A percentile compares a stretch with the other conserved stretches of the same genome.
phyloP scores from a whole-genome alignment of 2,113 vertebrate genomes.

The Phoenicopterus ruber region DNA sequence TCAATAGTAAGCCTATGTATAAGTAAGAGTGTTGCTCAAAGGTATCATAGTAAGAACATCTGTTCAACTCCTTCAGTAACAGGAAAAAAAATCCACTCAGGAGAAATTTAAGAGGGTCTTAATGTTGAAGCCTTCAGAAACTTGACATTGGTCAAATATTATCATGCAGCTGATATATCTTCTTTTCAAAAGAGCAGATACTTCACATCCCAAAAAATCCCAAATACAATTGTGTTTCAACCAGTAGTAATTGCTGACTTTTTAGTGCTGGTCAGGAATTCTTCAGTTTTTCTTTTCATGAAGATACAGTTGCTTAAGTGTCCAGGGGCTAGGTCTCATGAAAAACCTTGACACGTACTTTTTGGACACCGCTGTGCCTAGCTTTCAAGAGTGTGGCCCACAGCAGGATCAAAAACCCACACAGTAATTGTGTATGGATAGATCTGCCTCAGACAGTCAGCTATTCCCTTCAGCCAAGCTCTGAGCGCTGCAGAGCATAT shows the following conservation, averaged over 20 bases:
- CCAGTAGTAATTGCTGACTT: background rate
- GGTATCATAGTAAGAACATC: background rate
- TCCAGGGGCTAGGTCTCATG: background rate
- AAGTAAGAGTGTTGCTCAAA: background rate
- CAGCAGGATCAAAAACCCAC: background rate
- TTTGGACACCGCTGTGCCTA: background rate
- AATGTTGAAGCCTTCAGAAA: background rate
- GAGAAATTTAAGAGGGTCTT: background rate
- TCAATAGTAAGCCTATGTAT: background rate
- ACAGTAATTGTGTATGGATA: background rate
- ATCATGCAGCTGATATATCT: background rate
- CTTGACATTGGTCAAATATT: background rate
- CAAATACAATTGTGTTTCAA: background rate
- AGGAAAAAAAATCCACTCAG: background rate
- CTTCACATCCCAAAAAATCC: rapidly evolving
- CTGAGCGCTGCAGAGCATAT: rapidly evolving
- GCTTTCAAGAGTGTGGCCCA: rapidly evolving
- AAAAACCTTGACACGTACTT: background rate
- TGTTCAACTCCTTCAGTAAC: background rate
- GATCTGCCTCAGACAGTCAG: background rate
- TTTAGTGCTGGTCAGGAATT: background rate
- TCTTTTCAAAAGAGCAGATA: background rate
- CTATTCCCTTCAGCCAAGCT: background rate
- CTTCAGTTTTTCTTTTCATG: background rate
- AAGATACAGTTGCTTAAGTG: background rate